Base-by-base conservation (phyloP, 2,888 invertebrate species). In the Acleris literana region DNA sequence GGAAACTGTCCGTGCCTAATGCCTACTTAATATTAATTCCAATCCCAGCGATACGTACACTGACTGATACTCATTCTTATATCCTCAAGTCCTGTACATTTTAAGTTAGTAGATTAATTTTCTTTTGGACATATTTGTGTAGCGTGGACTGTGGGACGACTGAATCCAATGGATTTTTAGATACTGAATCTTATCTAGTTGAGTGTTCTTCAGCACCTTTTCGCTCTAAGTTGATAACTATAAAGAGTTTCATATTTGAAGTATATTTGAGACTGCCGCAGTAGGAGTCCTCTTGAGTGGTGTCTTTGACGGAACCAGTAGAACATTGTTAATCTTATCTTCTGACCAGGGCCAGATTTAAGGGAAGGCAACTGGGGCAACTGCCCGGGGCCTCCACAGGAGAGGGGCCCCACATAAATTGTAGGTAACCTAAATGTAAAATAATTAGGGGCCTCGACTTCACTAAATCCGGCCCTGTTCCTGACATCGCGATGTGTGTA, bases 61-160 rank as follows among this genome's bases (percentile, higher is more conserved):
- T 13, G 17, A 33, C 49, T 65, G 64, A 29, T 44, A 16, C 20
- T 20, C 20, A 70, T 78, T 82, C 82, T 87, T 86, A 81, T 80
- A 79, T 78, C 80, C 81, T 80, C 73, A 71, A 81, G 74, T 78
- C 76, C 79, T 74, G 22, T 61, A 61, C 44, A 73, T 77, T 74
- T 76, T 83, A 82, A 81, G 83, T 85, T 88, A 79, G 76, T 85
- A 86, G 80, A 80, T 53, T 77, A 77, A 76, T 71, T 84, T 77
- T 78, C 76, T 83, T 88, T 89, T 87, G 79, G 83, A 86, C 79
- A 73, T 83, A 75, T 86, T 86, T 86, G 79, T 84, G 82, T 81
- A 82, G 78, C 72, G 76, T 80, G 76, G 78, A 76, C 72, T 72
- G 64, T 69, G 69, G 1, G 39, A 39, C 39, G 67, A 76, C 77